Evolutionary conservation across 2,797 vertebrate species (phyloP), one percentile per base, ranked within the genome.

Genomic region (Lepus townsendii): DNA sequence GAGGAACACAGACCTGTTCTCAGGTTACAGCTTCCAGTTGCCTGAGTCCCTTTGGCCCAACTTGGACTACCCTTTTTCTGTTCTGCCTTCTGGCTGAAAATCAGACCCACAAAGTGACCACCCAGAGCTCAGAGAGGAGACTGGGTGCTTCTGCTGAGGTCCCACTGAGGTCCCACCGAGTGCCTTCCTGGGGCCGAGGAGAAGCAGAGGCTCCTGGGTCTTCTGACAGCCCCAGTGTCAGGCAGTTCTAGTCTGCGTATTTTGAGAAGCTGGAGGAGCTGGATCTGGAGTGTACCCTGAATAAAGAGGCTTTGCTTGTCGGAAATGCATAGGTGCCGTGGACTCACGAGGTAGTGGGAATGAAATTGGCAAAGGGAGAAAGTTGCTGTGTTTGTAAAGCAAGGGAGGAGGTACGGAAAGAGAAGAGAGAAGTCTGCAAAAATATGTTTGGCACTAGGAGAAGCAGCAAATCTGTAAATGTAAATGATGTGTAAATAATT

Each of bases 401-500:
- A 17, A 52, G 6, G 5, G 12, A 27, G 60, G 32, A 30, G 14
- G 32, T 6, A 9, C 47, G 17, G 26, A 19, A 1, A 2, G 26
- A 24, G 63, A 17, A 57, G 5, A 26, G 4, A 47, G 16, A 76
- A 82, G 35, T 38, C 85, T 94, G 35, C 75, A 78, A 92, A 82
- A 93, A 82, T 35, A 79, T 75, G 38, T 87, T 93, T 75, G 93
- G 76, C 83, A 54, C 62, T 9, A 32, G 85, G 54, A 82, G 89
- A 88, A 89, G 77, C 32, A 83, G 77, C 47, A 65, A 92, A 85
- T 94, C 88, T 96, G 32, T 87, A 97, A 96, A 97, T 96, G 94
- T 83, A 96, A 97, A 97, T 96, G 88, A 92, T 90, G 96, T 96
- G 90, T 93, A 95, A 95, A 94, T 97, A 96, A 97, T 94, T 96